These are phyloP conservation scores for Halichoeres trimaculatus DNA, from an alignment of 2,113 vertebrate species.

Conservation along the genomic window DNA sequence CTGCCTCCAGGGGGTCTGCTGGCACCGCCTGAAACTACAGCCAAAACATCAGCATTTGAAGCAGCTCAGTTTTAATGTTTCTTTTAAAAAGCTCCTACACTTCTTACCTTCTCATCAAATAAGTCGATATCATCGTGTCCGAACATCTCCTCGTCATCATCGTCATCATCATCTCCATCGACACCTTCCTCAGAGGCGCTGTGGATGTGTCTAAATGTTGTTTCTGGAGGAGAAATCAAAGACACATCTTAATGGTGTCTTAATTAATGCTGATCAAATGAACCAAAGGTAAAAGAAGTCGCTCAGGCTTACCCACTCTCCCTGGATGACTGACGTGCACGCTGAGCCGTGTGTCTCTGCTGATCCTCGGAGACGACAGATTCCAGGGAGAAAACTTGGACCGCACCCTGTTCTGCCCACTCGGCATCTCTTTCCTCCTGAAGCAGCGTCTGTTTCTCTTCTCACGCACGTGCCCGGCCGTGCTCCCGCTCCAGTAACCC, in stretches of 20 bases:
- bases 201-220: constrained; percentile 51
- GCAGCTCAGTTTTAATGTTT: not conserved
- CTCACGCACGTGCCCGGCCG: constrained; percentile 53
- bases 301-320: constrained; percentile 63
- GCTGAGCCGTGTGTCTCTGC: constrained; percentile 71
- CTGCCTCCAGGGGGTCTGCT: constrained; percentile 63
- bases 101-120: constrained; percentile 74
- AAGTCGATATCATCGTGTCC: constrained; percentile 60
- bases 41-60: not conserved
- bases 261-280: no score
- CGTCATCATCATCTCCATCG: constrained; percentile 70
- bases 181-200: constrained; percentile 75
- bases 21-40: constrained; percentile 62
- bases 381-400: constrained; percentile 88
- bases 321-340: constrained; percentile 63
- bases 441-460: constrained; percentile 76
- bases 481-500: constrained; percentile 76
- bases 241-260: no score
- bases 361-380: constrained; percentile 82
- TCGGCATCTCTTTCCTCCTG: constrained; percentile 76
- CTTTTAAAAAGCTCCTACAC: not conserved
- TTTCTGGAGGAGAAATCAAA: constrained; percentile 41
- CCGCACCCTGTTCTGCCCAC: constrained; percentile 60
- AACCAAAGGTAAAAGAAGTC: no score
- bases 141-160: constrained; percentile 60